Conservation (phyloP, 1,140 invertebrate species). For the Anadara kagoshimensis region DNA sequence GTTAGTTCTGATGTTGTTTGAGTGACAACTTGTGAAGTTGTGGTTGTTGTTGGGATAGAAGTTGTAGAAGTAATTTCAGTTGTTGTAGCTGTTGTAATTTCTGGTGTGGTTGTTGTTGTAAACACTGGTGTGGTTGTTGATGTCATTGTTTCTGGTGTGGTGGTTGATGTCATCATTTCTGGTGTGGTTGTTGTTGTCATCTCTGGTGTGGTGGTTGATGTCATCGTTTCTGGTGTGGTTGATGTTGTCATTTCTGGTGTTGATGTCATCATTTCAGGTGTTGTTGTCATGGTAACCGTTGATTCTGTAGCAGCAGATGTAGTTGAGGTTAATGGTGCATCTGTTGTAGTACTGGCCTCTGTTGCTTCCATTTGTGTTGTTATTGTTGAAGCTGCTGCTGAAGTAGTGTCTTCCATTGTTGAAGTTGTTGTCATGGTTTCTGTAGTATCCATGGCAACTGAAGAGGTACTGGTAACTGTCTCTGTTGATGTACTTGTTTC, state of each 20-base stretch:
- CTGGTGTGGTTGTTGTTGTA: not conserved
- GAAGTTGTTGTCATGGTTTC: not conserved
- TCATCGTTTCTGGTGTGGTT: too few species aligned
- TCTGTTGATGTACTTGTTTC: not conserved
- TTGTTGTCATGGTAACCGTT: too few species aligned
- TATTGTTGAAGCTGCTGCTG: constrained; percentile 8
- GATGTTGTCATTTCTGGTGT: too few species aligned
- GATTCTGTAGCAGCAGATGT: not conserved
- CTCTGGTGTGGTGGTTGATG: too few species aligned
- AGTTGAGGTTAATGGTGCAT: not conserved
- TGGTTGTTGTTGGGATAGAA: constrained; percentile 12
- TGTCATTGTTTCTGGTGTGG: constrained; percentile 6
- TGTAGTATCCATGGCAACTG: constrained; percentile 1
- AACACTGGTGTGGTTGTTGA: not conserved
- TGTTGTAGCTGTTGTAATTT: constrained; percentile 7
- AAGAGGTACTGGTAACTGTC: not conserved
- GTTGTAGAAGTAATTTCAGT: constrained; percentile 1
- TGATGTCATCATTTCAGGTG: too few species aligned
- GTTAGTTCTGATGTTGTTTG: not conserved
- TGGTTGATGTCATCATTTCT: not conserved
- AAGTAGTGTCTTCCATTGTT: not conserved
- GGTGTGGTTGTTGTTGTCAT: constrained; percentile 2
- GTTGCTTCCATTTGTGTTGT: too few species aligned
- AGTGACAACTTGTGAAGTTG: constrained; percentile 7
- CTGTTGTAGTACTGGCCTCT: not conserved